phyloP scores from a whole-genome alignment of 2,113 vertebrate genomes.

The Bothrops jararaca region DNA sequence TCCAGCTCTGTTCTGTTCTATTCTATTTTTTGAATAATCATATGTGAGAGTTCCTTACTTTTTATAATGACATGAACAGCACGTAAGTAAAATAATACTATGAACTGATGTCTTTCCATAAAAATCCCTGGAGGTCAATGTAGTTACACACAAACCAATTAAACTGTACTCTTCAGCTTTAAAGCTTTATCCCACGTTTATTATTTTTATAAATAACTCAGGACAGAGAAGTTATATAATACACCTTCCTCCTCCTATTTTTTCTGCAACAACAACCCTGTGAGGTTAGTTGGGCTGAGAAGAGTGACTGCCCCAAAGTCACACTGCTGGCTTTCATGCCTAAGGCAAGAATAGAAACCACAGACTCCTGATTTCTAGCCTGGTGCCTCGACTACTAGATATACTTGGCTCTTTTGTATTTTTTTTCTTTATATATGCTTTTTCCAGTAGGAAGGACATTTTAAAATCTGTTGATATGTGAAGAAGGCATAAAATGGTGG shows the following conservation, averaged over 20 bases:
- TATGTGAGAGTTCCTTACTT: background rate
- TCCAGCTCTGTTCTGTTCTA: too few relatives aligned
- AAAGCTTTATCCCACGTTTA: background rate
- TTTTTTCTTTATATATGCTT: background rate
- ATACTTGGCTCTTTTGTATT: background rate
- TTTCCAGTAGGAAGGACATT: constrained; percentile 15
- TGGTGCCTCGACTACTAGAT: background rate
- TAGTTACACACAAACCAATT: background rate
- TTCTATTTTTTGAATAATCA: background rate
- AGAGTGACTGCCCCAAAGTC: background rate
- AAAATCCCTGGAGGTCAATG: background rate
- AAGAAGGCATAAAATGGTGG: constrained; percentile 30
- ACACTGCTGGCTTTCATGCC: background rate
- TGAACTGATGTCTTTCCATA: background rate
- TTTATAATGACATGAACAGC: background rate
- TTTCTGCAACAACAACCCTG: background rate
- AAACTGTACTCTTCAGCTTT: background rate
- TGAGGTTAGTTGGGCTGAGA: background rate
- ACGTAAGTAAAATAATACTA: background rate
- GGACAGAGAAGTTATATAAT: background rate
- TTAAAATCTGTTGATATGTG: constrained; percentile 27
- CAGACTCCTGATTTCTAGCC: background rate
- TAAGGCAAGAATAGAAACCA: background rate
- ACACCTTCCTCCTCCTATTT: background rate
- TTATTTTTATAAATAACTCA: background rate